Conservation (phyloP, 2,888 invertebrate species). For the Campopleginae sp. region DNA sequence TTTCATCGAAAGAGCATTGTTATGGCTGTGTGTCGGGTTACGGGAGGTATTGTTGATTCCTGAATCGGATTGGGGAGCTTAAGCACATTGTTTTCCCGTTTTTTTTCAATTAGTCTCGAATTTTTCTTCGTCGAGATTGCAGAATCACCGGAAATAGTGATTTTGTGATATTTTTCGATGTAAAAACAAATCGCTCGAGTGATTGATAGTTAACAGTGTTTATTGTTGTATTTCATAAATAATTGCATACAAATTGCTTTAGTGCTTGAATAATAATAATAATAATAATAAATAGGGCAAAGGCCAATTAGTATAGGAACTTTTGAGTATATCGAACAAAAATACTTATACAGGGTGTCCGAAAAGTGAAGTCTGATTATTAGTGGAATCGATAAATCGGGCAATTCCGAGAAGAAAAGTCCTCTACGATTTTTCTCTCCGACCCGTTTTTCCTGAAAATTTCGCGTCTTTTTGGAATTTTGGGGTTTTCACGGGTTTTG, state of each 20-base stretch:
- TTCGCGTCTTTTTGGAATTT: neutral
- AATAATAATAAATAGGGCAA: neutral
- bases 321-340: neutral
- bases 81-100: neutral
- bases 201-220: neutral
- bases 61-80: neutral
- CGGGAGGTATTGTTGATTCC: neutral
- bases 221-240: neutral
- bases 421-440: neutral
- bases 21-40: neutral
- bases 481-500: neutral
- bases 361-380: neutral
- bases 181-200: neutral
- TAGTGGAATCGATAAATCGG: neutral
- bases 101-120: neutral
- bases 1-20: neutral
- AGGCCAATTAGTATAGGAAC: conserved; percentile 1
- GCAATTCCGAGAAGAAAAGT: neutral
- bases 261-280: neutral
- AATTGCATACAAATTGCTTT: neutral
- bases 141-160: too few relatives aligned
- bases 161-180: too few relatives aligned
- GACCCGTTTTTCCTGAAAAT: neutral
- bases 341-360: neutral
- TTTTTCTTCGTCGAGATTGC: too few relatives aligned